Evolutionary conservation across 1,140 invertebrate species (phyloP), one percentile per base, ranked within the genome.

Genomic region (Archivesica marissinica): DNA sequence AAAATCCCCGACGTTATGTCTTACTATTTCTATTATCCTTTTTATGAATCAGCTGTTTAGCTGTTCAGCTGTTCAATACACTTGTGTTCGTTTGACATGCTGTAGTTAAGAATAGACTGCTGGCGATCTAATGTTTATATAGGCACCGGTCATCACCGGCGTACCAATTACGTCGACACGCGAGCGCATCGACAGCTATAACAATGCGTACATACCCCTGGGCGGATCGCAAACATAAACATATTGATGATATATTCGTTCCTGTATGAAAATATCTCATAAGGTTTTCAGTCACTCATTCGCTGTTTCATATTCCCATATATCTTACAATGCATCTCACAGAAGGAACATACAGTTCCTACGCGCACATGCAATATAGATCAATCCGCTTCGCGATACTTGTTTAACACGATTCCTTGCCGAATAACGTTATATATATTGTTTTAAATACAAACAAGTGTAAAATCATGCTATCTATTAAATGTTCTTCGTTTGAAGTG

Each of bases 221-320:
- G 68, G 68, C 68, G 68, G 68, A 30, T 47, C 41, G 50, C 35
- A 64, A 64, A 64, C 33, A 9, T 35, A 1, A 35, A 64, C 59
- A 64, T 64, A 64, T 64, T 64, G 59, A 64, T 64, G 38, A 59
- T 64, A 20, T 64, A 35, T 64, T 64, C 38, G 59, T 64, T 64
- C 59, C 59, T n/a, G 13, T 1, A 64, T 25, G 59, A 33, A 64
- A 64, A 64, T 64, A 35, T 64, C 30, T 64, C 59, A 64, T 25
- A 35, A 6, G 3, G n/a, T 33, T 64, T 20, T 15, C 23, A 15
- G 17, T 20, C 4, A 52, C 17, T 52, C 17, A 3, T 23, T 52
- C 50, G 3, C 50, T 7, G 50, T 52, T 4, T n/a, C 17, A n/a
- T 4, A 4, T 9, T 59, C 17, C 17, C 56, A 6, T 3, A 1